Evolutionary conservation across 2,113 vertebrate species (phyloP), one percentile per base, ranked within the genome.

Genomic region (Acrocephalus arundinaceus): DNA sequence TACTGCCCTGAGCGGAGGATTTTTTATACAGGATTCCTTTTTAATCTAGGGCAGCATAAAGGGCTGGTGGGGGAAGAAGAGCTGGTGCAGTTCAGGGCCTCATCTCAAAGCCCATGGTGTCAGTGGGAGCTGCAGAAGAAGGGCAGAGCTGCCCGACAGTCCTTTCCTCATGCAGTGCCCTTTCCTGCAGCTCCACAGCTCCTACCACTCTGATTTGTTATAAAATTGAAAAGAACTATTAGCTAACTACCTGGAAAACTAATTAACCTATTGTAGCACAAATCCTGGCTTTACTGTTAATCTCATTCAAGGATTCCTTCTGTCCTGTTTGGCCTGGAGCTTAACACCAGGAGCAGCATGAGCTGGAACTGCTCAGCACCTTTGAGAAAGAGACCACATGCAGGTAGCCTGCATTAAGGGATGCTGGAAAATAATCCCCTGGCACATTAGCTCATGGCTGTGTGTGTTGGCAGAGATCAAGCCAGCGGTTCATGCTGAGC

Each of bases 201-300:
- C 52, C 5, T 15, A 6, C 2, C 0, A 15, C 9, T 12, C 33
- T 35, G 48, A 18, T 52, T 94, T 59, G 31, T 85, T 92, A 65
- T 15, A 65, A 77, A 77, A 86, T n/a, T 65, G 66, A 74, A 88
- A 91, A 92, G 68, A 75, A 15, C 70, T 90, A 33, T 92, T 90
- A 86, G 72, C 72, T 77, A 72, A 90, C 94, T 94, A 73, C 54
- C 72, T 82, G 31, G 57, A 86, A 94, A 95, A 79, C 80, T 89
- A 92, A 96, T 95, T 90, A 92, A 85, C 83, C 76, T 93, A 37
- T 68, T 93, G 96, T 46, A 51, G 58, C 73, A 57, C 83, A 92
- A 90, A 96, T 92, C 83, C 83, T 63, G 82, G 79, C 67, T 93
- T 95, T 87, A 35, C 35, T 46, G 85, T 58, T 96, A 93, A 94